Evolutionary conservation across 2,888 invertebrate species (phyloP), one percentile per base, ranked within the genome.

Genomic region (Acanthosepion pharaonis): DNA sequence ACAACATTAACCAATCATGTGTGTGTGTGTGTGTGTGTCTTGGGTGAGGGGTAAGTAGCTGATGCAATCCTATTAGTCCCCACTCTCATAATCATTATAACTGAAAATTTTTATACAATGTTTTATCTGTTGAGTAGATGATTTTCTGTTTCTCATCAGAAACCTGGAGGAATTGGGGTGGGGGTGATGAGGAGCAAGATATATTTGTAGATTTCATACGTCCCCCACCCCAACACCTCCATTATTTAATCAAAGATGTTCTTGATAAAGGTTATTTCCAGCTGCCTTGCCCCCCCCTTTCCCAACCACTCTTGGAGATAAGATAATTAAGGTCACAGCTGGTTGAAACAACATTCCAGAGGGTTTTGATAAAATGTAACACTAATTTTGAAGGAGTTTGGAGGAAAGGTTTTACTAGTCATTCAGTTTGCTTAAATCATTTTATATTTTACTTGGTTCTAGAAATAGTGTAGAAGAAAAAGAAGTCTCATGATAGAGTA

Each of bases 281-380:
- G 59, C 20, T 18, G 18, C 20, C 20, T 23, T 23, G 20, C 23
- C 0, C 4, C 5, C 23, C 59, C 2, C 5, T n/a, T n/a, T n/a
- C 20, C 59, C 55, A 5, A 9, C 28, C 11, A 42, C 42, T 42
- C 42, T 42, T 78, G 8, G 8, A 64, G 78, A 78, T 78, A 78
- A 78, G 78, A 78, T 78, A 78, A 78, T 78, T 78, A 78, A 78
- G 78, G 78, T 78, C 78, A 78, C 78, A 78, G 78, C n/a, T 78
- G 78, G 78, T 78, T n/a, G n/a, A n/a, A 78, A 78, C 11, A 78
- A n/a, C 78, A 78, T 78, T 78, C n/a, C n/a, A 78, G 78, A 78
- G 11, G n/a, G 15, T 78, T 78, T 78, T n/a, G n/a, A 78, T 78
- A 78, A n/a, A 25, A 51, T 51, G 51, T 51, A 51, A 8, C 42